A percentile compares a stretch with the other conserved stretches of the same genome.
These are phyloP conservation scores for Piezodorus guildinii DNA, from an alignment of 1,140 invertebrate species.

Conservation along the genomic window DNA sequence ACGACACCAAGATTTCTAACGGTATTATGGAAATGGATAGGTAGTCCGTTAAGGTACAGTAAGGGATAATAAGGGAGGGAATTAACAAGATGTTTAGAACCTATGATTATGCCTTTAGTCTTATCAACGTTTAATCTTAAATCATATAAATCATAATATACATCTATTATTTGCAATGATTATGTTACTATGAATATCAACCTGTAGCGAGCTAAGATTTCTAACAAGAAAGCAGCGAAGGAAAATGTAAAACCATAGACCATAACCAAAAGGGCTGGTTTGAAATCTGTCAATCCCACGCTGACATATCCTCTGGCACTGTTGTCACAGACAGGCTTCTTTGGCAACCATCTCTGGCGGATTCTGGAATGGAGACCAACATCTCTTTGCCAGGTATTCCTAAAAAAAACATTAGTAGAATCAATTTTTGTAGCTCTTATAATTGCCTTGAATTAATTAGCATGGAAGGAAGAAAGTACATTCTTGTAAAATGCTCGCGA, in stretches of 20 bases:
- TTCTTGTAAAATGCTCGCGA: slow-evolving; percentile 38
- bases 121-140: too few relatives aligned
- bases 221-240: slow-evolving; percentile 12
- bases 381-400: slow-evolving; percentile 36
- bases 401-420: slow-evolving; percentile 11
- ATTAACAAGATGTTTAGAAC: too few relatives aligned
- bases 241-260: slow-evolving; percentile 23
- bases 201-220: slow-evolving; percentile 20
- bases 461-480: not conserved
- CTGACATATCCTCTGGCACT: slow-evolving; percentile 37
- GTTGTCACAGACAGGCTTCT: slow-evolving; percentile 37
- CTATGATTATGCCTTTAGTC: too few relatives aligned
- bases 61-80: too few relatives aligned
- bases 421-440: too few relatives aligned
- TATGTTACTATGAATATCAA: not conserved
- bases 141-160: too few relatives aligned
- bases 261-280: slow-evolving; percentile 36
- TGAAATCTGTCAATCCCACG: slow-evolving; percentile 38
- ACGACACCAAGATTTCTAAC: too few relatives aligned
- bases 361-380: slow-evolving; percentile 34
- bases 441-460: not conserved
- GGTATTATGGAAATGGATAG: too few relatives aligned
- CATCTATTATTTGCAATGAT: too few relatives aligned
- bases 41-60: too few relatives aligned
- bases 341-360: slow-evolving; percentile 34